phyloP scores from a whole-genome alignment of 2,888 invertebrate species.

The Melitaea athalia region DNA sequence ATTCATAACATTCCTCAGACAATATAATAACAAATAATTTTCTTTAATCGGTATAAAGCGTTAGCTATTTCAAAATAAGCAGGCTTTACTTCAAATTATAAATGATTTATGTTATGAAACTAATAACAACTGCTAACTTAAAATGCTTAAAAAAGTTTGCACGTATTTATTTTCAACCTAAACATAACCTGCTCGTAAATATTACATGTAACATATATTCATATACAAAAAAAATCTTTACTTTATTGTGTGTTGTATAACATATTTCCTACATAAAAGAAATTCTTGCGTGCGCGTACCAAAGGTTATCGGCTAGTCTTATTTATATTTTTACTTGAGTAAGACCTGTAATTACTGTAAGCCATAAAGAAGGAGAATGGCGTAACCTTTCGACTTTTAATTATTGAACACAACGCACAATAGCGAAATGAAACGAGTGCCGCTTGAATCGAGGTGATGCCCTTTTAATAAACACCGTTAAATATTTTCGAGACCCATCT shows the following conservation, averaged over 20 bases:
- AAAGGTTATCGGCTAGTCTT: slow-evolving; percentile 10
- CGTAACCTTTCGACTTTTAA: slow-evolving; percentile 69
- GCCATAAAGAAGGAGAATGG: slow-evolving; percentile 60
- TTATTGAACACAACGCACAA: slow-evolving; percentile 62
- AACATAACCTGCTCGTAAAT: not conserved
- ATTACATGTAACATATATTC: not conserved
- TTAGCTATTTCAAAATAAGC: too few relatives aligned
- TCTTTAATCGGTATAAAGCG: not conserved
- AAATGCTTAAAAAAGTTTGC: not conserved
- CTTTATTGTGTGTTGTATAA: not conserved
- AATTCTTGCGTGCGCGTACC: not conserved
- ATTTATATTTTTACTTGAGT: slow-evolving; percentile 16
- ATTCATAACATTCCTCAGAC: not conserved
- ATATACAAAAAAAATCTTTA: not conserved
- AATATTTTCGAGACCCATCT: slow-evolving; percentile 52
- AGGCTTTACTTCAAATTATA: not conserved
- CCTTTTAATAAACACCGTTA: slow-evolving; percentile 66
- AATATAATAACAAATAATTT: not conserved
- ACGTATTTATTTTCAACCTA: not conserved
- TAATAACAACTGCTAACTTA: not conserved
- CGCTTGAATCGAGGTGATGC: slow-evolving; percentile 49
- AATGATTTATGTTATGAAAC: not conserved
- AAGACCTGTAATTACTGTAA: slow-evolving; percentile 59
- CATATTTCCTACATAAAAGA: not conserved
- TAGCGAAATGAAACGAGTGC: slow-evolving; percentile 41